Evolutionary conservation across 1,140 invertebrate genomes (phyloP).

Genomic region (Cylas formicarius): DNA sequence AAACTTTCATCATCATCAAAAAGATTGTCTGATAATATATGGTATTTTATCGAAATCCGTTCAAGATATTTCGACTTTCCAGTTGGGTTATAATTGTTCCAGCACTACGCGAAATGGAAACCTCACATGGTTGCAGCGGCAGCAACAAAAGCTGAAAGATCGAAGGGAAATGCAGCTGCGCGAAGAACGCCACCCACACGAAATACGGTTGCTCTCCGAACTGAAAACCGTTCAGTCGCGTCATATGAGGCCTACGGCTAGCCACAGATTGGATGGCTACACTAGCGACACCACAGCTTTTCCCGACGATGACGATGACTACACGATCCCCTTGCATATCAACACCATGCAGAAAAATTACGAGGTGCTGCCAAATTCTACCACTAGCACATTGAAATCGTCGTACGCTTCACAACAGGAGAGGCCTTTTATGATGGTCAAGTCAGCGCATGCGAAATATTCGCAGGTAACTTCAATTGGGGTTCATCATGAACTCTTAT

Average conservation of each 20-base stretch:
- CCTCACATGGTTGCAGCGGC: slow-evolving; percentile 68
- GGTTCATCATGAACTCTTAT: too few relatives aligned
- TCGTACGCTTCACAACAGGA: slow-evolving; percentile 39
- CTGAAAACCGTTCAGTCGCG: slow-evolving; percentile 50
- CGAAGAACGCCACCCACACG: slow-evolving; percentile 62
- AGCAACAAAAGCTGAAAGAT: slow-evolving; percentile 68
- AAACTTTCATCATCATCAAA: too few relatives aligned
- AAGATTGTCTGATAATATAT: too few relatives aligned
- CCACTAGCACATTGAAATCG: slow-evolving; percentile 22
- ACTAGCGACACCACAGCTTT: slow-evolving; percentile 71
- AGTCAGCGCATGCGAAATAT: slow-evolving; percentile 54
- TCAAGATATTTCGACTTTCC: too few relatives aligned
- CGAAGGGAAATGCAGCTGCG: slow-evolving; percentile 57
- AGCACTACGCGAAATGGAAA: slow-evolving; percentile 42
- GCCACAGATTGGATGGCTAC: slow-evolving; percentile 47
- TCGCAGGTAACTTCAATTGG: slow-evolving; percentile 30
- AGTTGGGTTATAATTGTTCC: slow-evolving; percentile 8
- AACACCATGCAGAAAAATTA: slow-evolving; percentile 45
- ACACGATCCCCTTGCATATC: slow-evolving; percentile 57
- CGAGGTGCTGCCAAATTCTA: slow-evolving; percentile 20
- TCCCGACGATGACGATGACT: slow-evolving; percentile 62
- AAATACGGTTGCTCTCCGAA: slow-evolving; percentile 55
- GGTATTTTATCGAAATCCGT: too few relatives aligned
- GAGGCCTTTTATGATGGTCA: slow-evolving; percentile 56
- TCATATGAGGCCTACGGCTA: slow-evolving; percentile 42